Conservation (phyloP, 2,888 invertebrate genomes). For the Portevinia maculata region DNA sequence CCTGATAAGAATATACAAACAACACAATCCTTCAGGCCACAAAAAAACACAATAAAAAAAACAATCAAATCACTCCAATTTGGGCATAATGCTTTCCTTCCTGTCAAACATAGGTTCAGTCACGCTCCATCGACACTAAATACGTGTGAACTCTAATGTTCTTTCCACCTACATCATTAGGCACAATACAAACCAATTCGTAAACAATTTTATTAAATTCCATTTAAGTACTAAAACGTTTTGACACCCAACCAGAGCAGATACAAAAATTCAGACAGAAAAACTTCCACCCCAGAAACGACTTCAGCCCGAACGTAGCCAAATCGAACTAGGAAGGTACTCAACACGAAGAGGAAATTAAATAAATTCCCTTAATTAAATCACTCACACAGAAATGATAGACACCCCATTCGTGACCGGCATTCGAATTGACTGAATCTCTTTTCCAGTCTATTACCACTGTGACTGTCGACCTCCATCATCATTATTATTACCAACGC, state of each 20-base stretch:
- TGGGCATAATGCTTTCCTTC: no score
- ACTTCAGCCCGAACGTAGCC: no score
- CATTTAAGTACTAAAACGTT: conserved; percentile 1
- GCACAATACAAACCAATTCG: conserved; percentile 30
- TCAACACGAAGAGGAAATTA: conserved; percentile 43
- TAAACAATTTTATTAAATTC: conserved; percentile 6
- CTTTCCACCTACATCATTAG: background rate
- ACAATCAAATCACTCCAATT: no score
- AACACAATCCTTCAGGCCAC: no score
- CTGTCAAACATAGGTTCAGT: no score
- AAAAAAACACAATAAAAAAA: no score
- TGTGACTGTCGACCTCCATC: conserved; percentile 19
- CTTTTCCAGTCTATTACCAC: background rate
- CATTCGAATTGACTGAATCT: conserved; percentile 45
- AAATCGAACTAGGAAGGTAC: conserved; percentile 1
- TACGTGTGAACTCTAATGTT: no score
- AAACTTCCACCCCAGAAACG: background rate
- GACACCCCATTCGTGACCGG: conserved; percentile 67
- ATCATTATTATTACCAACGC: conserved; percentile 41
- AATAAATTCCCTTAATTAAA: conserved; percentile 65
- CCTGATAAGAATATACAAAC: no score
- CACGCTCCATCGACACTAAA: no score
- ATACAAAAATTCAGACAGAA: background rate
- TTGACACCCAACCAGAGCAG: background rate
- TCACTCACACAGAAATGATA: conserved; percentile 60